A percentile compares a stretch with the other conserved stretches of the same genome.
Conservation (phyloP, 2,797 vertebrate genomes). For the Ispidina picta region DNA sequence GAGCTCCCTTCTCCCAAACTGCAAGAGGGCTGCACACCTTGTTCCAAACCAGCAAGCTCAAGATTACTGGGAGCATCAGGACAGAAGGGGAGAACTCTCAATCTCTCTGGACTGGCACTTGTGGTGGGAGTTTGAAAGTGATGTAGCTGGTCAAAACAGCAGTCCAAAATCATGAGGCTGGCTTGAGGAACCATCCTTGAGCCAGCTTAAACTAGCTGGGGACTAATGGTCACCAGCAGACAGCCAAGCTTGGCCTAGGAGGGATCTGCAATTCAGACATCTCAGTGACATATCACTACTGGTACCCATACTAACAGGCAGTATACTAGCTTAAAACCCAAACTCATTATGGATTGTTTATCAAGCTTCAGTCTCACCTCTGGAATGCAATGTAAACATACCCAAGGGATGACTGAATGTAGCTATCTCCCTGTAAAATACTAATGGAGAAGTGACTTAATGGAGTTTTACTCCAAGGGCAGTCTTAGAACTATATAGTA, state of each 20-base stretch:
- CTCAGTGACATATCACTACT: background rate
- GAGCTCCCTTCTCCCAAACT: background rate
- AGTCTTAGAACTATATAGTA: background rate
- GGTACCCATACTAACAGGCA: background rate
- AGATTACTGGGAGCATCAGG: background rate
- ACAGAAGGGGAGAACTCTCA: fast-evolving
- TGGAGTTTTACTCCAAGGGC: background rate
- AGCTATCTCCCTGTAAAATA: conserved; percentile 13
- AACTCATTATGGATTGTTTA: background rate
- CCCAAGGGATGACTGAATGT: background rate
- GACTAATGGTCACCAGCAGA: background rate
- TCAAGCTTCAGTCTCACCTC: background rate
- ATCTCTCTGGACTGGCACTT: background rate
- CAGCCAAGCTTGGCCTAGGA: background rate
- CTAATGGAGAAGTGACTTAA: background rate
- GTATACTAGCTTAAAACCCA: background rate
- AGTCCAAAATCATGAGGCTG: background rate
- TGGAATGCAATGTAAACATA: background rate
- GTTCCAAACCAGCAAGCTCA: background rate
- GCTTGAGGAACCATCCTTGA: background rate
- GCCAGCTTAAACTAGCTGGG: background rate
- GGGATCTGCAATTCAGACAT: background rate
- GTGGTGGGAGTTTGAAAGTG: background rate
- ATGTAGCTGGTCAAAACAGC: background rate
- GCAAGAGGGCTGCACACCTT: background rate